Evolutionary conservation across 2,888 invertebrate genomes (phyloP), one percentile per base, ranked within the genome.

Genomic region (Cinara cedri): DNA sequence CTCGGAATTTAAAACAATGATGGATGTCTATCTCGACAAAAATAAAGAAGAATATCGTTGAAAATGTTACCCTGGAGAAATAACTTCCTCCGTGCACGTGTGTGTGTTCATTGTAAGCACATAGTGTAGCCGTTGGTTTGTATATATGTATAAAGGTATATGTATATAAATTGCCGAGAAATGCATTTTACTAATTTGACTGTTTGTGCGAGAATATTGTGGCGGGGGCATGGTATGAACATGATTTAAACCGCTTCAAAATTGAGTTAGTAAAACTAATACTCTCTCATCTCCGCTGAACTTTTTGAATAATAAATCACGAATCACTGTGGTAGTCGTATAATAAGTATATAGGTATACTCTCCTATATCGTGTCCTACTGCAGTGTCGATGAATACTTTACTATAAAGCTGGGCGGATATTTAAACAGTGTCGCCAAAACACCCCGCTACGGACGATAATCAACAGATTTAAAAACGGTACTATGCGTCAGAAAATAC

Each of bases 111-210:
- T 4, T 34, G 34, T 6, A 34, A 34, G 34, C 6, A 34, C 6
- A 34, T 6, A 34, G n/a, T n/a, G n/a, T n/a, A n/a, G n/a, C n/a
- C n/a, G n/a, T n/a, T n/a, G n/a, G n/a, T n/a, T n/a, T 34, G 6
- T 34, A 34, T 34, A 34, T 34, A 34, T 34, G 6, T 34, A 34
- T 34, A 34, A 3, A 34, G 6, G 34, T 34, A 34, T 6, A 34
- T 34, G 6, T 34, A 34, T n/a, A 34, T 4, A 34, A 34, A 34
- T 21, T 46, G 72, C 9, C 13, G 74, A 63, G 42, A 63, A 74
- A 74, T 51, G 21, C 42, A 63, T 74, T 63, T 51, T 51, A 51
- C 11, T 74, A 74, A 74, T 74, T 74, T 63, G 72, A 72, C 57
- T 44, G 71, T 72, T 60, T 44, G 60, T n/a, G 51, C 62, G 21